Conservation (phyloP, 2,888 invertebrate genomes). For the Ornithoptera alexandrae region DNA sequence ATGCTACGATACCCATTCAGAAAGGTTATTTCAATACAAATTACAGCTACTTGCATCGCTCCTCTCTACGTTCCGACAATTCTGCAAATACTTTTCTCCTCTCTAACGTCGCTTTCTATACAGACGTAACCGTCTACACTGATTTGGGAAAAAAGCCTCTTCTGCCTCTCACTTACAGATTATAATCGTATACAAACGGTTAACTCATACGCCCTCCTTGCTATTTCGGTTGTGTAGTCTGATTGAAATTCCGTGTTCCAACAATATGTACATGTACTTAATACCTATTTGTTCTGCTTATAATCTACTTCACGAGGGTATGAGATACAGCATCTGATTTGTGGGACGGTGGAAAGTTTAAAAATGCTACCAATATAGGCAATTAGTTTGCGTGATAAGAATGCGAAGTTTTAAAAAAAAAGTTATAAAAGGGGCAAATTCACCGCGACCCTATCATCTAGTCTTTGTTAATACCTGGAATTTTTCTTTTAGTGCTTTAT, state of each 20-base stretch:
- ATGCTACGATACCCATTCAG: conserved; percentile 74
- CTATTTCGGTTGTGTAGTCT: conserved; percentile 40
- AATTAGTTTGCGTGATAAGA: conserved; percentile 68
- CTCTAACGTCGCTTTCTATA: conserved; percentile 51
- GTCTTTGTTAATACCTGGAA: conserved; percentile 15
- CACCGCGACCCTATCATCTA: conserved; percentile 27
- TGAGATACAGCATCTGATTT: conserved; percentile 56
- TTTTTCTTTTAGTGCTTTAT: conserved; percentile 25
- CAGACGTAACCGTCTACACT: conserved; percentile 38
- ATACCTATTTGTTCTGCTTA: conserved; percentile 67
- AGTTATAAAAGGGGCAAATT: conserved; percentile 30
- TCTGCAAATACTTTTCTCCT: conserved; percentile 75
- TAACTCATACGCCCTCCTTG: conserved; percentile 35
- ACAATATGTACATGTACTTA: conserved; percentile 68
- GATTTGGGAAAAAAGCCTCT: conserved; percentile 32
- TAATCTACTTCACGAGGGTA: conserved; percentile 62
- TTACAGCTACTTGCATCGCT: conserved; percentile 75
- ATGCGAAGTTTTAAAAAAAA: conserved; percentile 50
- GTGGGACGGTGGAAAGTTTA: conserved; percentile 54
- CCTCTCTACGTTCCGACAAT: conserved; percentile 73
- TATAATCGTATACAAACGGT: conserved; percentile 30
- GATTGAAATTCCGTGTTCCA: conserved; percentile 79
- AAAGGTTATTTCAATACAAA: conserved; percentile 78
- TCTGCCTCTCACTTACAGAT: neutral
- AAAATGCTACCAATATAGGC: conserved; percentile 61